These are phyloP conservation scores for Larimichthys polyactis DNA, from an alignment of 2,113 vertebrate species.

Conservation along the genomic window DNA sequence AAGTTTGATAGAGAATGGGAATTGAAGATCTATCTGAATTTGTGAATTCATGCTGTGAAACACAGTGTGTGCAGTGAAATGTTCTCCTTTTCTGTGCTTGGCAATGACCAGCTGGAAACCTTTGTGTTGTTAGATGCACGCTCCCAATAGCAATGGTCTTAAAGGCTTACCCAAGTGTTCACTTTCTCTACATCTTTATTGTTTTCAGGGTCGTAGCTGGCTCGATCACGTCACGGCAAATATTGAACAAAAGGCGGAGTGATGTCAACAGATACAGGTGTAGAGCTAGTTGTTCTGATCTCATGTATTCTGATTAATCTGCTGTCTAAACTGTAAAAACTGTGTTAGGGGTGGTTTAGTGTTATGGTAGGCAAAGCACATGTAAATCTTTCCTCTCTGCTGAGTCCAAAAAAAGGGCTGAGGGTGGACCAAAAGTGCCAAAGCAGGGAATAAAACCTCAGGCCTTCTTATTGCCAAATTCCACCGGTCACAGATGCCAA, in stretches of 20 bases:
- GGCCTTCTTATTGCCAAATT: too few species aligned
- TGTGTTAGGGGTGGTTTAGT: too few species aligned
- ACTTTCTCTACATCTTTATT: constrained; percentile 48
- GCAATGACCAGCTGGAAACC: constrained; percentile 18
- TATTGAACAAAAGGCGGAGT: not conserved
- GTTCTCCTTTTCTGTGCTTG: constrained; percentile 33
- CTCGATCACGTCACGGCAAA: constrained; percentile 30
- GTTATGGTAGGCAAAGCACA: not conserved
- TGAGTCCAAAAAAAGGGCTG: not conserved
- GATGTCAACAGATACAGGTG: constrained; percentile 43
- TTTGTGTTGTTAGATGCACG: constrained; percentile 27
- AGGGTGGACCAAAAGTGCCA: not conserved
- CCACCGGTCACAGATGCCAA: too few species aligned
- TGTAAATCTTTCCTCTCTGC: not conserved
- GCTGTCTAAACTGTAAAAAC: not conserved
- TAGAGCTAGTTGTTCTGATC: not conserved
- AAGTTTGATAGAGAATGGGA: constrained; percentile 36
- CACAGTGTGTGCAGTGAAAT: constrained; percentile 38
- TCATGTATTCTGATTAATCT: not conserved
- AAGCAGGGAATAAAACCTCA: not conserved
- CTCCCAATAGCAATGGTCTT: constrained; percentile 32
- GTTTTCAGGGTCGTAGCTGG: constrained; percentile 41
- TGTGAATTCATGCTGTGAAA: constrained; percentile 35
- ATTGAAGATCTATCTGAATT: constrained; percentile 38
- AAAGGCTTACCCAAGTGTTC: constrained; percentile 34